Percentiles rank a stretch among this genome's conserved stretches.
These are phyloP conservation scores for Steatocranus sp. DNA, from an alignment of 2,797 vertebrate species.

Conservation along the genomic window DNA sequence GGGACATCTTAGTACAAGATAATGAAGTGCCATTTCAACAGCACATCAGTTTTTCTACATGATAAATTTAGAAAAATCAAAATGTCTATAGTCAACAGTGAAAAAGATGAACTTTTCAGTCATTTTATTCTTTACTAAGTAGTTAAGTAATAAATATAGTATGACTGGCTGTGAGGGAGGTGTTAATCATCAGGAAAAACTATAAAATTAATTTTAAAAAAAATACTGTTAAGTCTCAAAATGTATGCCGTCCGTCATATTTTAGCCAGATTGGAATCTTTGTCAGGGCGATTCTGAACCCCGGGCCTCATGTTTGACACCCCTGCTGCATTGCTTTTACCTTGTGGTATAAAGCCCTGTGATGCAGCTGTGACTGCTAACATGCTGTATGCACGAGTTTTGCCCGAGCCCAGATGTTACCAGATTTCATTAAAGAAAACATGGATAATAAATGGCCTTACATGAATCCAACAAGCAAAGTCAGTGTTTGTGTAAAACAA, in stretches of 20 bases:
- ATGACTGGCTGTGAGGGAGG: background rate
- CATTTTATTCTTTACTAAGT: background rate
- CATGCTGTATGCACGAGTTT: background rate
- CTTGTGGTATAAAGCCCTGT: background rate
- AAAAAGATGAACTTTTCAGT: background rate
- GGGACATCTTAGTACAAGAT: background rate
- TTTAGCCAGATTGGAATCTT: background rate
- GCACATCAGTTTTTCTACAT: background rate
- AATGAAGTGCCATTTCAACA: background rate
- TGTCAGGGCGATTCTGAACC: background rate
- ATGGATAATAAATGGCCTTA: background rate
- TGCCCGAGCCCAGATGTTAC: background rate
- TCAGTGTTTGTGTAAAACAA: background rate
- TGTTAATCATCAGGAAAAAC: background rate
- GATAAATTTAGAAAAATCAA: background rate
- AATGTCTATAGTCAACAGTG: fast-evolving
- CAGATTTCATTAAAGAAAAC: background rate
- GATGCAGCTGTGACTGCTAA: background rate
- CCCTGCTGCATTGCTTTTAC: background rate
- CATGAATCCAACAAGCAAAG: background rate
- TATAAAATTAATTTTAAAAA: fast-evolving
- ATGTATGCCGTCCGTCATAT: background rate
- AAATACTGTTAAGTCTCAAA: background rate
- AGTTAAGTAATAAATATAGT: background rate
- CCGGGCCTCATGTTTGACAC: background rate